Evolutionary conservation across 2,888 invertebrate genomes (phyloP).

Genomic region (Chrysina gloriosa): DNA sequence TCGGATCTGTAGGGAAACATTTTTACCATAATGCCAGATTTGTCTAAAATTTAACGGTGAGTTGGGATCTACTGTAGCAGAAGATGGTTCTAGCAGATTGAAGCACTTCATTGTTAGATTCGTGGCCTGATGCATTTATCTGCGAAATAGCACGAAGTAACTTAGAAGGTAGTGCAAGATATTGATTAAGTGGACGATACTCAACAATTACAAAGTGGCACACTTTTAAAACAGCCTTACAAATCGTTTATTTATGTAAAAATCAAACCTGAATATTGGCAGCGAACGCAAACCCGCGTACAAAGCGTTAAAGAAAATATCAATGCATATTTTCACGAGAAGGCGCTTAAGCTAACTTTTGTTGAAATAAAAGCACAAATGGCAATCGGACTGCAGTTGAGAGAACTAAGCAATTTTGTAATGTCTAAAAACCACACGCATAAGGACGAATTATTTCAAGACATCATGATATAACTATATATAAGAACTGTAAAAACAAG

Average conservation of each 20-base stretch:
- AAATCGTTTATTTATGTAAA: neutral
- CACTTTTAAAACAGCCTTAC: neutral
- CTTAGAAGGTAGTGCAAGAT: neutral
- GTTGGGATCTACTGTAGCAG: too few relatives aligned
- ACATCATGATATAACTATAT: neutral
- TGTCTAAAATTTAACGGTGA: neutral
- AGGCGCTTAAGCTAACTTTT: too few relatives aligned
- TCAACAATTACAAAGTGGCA: neutral
- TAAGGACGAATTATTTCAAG: neutral
- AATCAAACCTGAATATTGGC: neutral
- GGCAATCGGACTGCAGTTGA: neutral
- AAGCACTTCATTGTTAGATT: too few relatives aligned
- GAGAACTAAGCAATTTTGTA: neutral
- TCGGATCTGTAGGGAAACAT: too few relatives aligned
- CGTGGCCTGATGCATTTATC: neutral
- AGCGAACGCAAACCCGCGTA: neutral
- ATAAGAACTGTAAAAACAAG: neutral
- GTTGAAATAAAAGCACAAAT: neutral
- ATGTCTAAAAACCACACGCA: neutral
- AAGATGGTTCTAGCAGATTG: too few relatives aligned
- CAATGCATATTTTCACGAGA: neutral
- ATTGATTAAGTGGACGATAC: neutral
- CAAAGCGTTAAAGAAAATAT: neutral
- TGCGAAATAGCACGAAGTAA: neutral
- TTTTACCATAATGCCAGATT: neutral